Evolutionary conservation across 2,113 vertebrate species (phyloP).

Genomic region (Oryzias curvinotus): DNA sequence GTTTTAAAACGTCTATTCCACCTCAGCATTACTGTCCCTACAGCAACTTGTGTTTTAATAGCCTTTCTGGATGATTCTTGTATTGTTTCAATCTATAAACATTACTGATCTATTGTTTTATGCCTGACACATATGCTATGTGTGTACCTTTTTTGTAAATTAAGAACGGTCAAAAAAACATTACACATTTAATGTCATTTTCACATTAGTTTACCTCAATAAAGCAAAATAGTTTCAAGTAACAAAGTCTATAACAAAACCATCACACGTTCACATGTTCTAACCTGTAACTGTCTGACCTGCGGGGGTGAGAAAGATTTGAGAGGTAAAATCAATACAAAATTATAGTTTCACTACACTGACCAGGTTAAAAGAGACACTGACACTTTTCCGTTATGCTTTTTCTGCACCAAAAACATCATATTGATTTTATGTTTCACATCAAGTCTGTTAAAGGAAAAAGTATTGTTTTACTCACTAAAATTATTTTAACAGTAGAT

Average conservation of each 20-base stretch:
- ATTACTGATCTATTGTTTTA: too few species aligned
- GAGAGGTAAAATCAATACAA: slow-evolving; percentile 24
- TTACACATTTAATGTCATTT: too few species aligned
- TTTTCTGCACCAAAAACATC: background rate
- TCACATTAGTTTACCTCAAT: too few species aligned
- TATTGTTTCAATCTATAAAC: too few species aligned
- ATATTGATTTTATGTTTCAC: background rate
- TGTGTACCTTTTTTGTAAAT: too few species aligned
- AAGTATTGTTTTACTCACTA: background rate
- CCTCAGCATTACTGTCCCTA: too few species aligned
- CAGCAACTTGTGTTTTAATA: too few species aligned
- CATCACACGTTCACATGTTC: background rate
- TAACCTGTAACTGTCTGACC: background rate
- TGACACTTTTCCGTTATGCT: background rate
- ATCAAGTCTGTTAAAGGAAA: background rate
- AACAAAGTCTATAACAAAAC: background rate
- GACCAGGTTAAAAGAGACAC: slow-evolving; percentile 3
- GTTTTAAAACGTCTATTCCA: too few species aligned
- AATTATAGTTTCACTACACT: slow-evolving; percentile 6
- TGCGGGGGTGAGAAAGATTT: background rate
- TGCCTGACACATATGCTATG: too few species aligned
- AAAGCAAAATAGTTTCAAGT: too few species aligned
- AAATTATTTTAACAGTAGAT: background rate
- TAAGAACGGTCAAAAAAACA: too few species aligned
- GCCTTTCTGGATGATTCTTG: too few species aligned